These are phyloP conservation scores for Gymnocephalus cernua DNA, from an alignment of 2,113 vertebrate genomes.

Conservation along the genomic window DNA sequence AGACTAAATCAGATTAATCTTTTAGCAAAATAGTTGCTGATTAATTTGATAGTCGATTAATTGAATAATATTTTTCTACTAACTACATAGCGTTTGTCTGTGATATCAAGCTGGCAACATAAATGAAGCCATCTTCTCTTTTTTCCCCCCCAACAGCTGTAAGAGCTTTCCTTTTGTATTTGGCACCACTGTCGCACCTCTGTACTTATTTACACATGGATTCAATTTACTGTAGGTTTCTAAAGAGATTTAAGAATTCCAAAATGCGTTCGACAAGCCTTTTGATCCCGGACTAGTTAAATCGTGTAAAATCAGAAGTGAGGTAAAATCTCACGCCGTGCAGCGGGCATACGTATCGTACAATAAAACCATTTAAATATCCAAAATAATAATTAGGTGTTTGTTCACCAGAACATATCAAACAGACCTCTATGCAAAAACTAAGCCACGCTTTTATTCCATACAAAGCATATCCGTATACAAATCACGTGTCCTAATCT, in stretches of 20 bases:
- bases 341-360: not conserved
- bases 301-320: not conserved
- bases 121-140: constrained; percentile 15
- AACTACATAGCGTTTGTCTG: too few relatives aligned
- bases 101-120: not conserved
- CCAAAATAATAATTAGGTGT: constrained; percentile 35
- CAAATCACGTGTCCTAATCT: constrained; percentile 61
- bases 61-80: not conserved
- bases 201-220: constrained; percentile 16
- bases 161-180: constrained; percentile 7
- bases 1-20: too few relatives aligned
- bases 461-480: constrained; percentile 32
- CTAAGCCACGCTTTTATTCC: constrained; percentile 12
- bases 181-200: constrained; percentile 6
- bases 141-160: not conserved
- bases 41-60: too few relatives aligned
- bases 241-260: not conserved
- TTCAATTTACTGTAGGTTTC: constrained; percentile 19
- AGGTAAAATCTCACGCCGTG: constrained; percentile 8
- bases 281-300: constrained; percentile 23
- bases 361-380: constrained; percentile 34
- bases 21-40: too few relatives aligned
- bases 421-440: constrained; percentile 34
- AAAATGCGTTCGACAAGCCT: constrained; percentile 9
- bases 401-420: constrained; percentile 38